These are phyloP conservation scores for Alcis repandata DNA, from an alignment of 2,888 invertebrate genomes.

Conservation along the genomic window DNA sequence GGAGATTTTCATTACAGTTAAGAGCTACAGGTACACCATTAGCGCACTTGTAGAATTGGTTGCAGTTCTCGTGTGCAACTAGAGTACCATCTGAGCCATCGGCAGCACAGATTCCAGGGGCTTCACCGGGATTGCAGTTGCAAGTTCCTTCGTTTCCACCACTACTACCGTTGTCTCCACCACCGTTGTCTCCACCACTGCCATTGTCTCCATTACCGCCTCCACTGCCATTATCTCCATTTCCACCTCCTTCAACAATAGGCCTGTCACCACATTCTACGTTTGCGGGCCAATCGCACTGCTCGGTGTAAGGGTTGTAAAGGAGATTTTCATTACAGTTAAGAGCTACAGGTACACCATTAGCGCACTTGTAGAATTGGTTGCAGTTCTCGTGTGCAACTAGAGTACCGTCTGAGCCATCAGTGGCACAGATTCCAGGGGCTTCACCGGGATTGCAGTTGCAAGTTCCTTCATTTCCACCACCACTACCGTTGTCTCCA, in stretches of 20 bases:
- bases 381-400: constrained; percentile 58
- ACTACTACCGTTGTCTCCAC: constrained; percentile 21
- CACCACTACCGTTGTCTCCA: constrained; percentile 22
- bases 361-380: constrained; percentile 52
- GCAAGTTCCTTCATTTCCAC: constrained; percentile 26
- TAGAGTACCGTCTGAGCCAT: constrained; percentile 48
- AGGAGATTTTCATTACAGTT: constrained; percentile 47
- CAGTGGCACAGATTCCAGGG: constrained; percentile 49
- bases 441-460: constrained; percentile 48
- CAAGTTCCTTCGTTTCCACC: constrained; percentile 39
- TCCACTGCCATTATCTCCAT: constrained; percentile 14
- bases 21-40: constrained; percentile 42
- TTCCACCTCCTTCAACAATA: constrained; percentile 25
- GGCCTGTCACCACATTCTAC: constrained; percentile 54
- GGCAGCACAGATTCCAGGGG: constrained; percentile 50
- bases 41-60: constrained; percentile 54
- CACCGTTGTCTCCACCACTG: constrained; percentile 11
- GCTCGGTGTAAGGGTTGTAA: constrained; percentile 50
- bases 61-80: constrained; percentile 56
- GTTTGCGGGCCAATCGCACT: constrained; percentile 51
- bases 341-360: constrained; percentile 46
- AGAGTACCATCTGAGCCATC: constrained; percentile 50
- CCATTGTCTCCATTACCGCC: constrained; percentile 10
- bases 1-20: constrained; percentile 24
- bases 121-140: constrained; percentile 48